Percentiles rank a stretch among this genome's conserved stretches.
phyloP scores from a whole-genome alignment of 64 coral and sea anemone species.

The Actinia tenebrosa region DNA sequence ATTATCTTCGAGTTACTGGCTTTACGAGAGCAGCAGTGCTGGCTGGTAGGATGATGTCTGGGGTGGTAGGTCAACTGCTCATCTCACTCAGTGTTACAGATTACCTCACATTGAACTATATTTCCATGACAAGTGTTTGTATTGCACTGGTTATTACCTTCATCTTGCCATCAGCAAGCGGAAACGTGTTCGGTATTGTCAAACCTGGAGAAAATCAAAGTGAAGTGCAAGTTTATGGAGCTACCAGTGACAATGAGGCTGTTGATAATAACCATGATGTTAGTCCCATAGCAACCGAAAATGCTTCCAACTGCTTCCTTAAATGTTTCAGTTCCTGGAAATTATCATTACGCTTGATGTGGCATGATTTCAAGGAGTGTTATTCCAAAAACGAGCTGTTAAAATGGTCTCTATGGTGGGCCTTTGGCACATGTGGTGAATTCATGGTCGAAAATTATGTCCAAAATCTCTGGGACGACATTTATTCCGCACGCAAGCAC shows the following conservation, averaged over 20 bases:
- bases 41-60: constrained; percentile 81
- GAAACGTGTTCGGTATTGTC: constrained; percentile 64
- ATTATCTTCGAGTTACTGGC: constrained; percentile 82
- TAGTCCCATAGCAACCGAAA: not conserved
- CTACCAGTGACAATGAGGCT: not conserved
- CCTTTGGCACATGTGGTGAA: constrained; percentile 95
- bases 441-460: constrained; percentile 97
- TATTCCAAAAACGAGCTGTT: constrained; percentile 81
- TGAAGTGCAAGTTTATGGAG: constrained; percentile 2
- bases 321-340: constrained; percentile 68
- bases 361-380: constrained; percentile 75
- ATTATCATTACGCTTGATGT: constrained; percentile 46
- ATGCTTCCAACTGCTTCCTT: not conserved
- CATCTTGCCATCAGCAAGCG: constrained; percentile 61
- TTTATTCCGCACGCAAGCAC: constrained; percentile 76
- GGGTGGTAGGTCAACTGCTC: constrained; percentile 72
- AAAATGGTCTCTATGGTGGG: constrained; percentile 96
- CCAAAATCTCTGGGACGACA: constrained; percentile 91
- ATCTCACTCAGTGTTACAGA: constrained; percentile 67
- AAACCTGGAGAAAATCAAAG: not conserved
- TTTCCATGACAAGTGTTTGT: constrained; percentile 77
- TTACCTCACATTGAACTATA: constrained; percentile 86
- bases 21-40: constrained; percentile 84
- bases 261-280: too few relatives aligned
- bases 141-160: constrained; percentile 64